Base-by-base conservation (phyloP, 2,888 invertebrate species). In the Dasypolia templi region DNA sequence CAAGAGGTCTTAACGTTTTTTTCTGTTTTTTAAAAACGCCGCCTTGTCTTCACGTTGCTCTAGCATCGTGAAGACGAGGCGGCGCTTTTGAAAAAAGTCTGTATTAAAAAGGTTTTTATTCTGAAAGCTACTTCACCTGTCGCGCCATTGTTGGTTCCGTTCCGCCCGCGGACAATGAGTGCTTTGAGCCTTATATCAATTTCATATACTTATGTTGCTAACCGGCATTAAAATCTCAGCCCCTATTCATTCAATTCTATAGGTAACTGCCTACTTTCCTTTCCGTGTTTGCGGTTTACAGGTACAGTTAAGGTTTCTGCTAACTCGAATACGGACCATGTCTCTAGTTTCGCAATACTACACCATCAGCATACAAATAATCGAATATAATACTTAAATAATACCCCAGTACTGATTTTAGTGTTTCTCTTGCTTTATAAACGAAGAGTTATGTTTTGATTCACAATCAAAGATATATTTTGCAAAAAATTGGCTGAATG, bases 81-180 rank as follows among this genome's bases (percentile, higher is more conserved):
- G n/a, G n/a, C n/a, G n/a, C n/a, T n/a, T n/a, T n/a, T n/a, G n/a
- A n/a, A n/a, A n/a, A n/a, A n/a, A n/a, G 75, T 78, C 81, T 72
- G 67, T 76, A 74, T 77, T 79, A 75, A 78, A 88, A 85, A 77
- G 69, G 82, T 77, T 85, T 75, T 88, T 86, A 85, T 87, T 86
- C 75, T 77, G 74, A 82, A 75, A 82, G 78, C 76, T 71, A 68
- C 82, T 87, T 81, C 84, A 88, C 85, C 84, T 86, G 85, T 75
- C 74, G 35, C 29, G 64, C 77, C 63, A 76, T 89, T 87, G 89
- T 89, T 75, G 67, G 55, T 26, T 72, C 42, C 68, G 73, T 79
- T 79, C 72, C 76, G 59, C 59, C 14, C 14, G 35, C 19, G n/a
- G 58, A 84, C 75, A 78, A 78, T 66, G 64, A 72, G 26, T 35